A percentile compares a stretch with the other conserved stretches of the same genome.
Conservation (phyloP, 1,140 invertebrate species). For the Drosophila pandora region DNA sequence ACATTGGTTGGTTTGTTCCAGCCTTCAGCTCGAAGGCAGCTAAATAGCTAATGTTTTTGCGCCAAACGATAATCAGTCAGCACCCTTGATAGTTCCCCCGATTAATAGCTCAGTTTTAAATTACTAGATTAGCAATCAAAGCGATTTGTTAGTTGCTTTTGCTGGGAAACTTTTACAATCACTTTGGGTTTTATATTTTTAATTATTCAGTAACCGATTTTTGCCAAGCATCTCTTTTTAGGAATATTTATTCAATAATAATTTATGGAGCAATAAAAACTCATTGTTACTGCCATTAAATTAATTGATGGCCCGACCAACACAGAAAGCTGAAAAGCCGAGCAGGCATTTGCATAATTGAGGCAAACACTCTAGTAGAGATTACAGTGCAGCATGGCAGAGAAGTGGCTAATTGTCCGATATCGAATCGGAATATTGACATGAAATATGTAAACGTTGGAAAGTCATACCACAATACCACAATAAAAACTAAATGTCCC, state of each 20-base stretch:
- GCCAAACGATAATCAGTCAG: constrained; percentile 1
- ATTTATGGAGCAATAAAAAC: constrained; percentile 62
- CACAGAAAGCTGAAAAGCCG: constrained; percentile 13
- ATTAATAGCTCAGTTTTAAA: constrained; percentile 11
- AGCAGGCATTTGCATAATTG: constrained; percentile 52
- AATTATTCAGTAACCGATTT: background rate
- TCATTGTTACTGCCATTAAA: constrained; percentile 50
- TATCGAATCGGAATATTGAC: constrained; percentile 23
- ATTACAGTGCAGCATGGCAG: constrained; percentile 29
- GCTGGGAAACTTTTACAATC: too few relatives aligned
- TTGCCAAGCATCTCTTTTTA: background rate
- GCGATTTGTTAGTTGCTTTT: too few relatives aligned
- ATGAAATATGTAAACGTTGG: constrained; percentile 24
- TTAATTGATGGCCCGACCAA: constrained; percentile 49
- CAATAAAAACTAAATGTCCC: constrained; percentile 48
- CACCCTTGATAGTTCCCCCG: background rate
- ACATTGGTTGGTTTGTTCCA: constrained; percentile 22
- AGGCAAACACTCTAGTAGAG: constrained; percentile 30
- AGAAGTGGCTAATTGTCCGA: constrained; percentile 37
- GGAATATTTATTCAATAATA: constrained; percentile 66
- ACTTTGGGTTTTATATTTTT: too few relatives aligned
- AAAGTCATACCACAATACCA: constrained; percentile 31
- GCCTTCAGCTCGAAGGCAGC: constrained; percentile 27
- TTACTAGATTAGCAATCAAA: background rate
- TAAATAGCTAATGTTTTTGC: constrained; percentile 6